Evolutionary conservation across 2,888 invertebrate genomes (phyloP), one percentile per base, ranked within the genome.

Genomic region (Caenorhabditis sp.): DNA sequence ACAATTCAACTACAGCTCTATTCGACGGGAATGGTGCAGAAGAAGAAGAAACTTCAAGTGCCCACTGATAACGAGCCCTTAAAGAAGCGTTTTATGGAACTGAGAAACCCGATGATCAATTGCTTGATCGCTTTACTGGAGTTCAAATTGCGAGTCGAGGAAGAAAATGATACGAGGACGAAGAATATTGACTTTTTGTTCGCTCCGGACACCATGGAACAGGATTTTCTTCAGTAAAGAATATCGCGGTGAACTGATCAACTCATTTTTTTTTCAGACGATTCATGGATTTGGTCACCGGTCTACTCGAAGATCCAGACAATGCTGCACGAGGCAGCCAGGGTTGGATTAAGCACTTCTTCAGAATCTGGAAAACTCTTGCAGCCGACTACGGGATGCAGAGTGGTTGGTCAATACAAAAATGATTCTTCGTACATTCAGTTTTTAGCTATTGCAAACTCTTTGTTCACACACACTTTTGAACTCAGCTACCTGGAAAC

Each of bases 381-480:
- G 44, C 68, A 5, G n/a, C 32, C 4, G 69, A 77, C 20, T 77
- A 37, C 20, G 6, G 6, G 18, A 55, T 77, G 77, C 1, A 47
- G n/a, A 44, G 51, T 11, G 11, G 71, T 71, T 24, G 15, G 40
- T 44, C n/a, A n/a, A n/a, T n/a, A n/a, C n/a, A n/a, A n/a, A n/a
- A n/a, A 4, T 40, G 18, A 2, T 2, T 28, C 18, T 9, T 2
- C 9, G 11, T 37, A n/a, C 35, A 24, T 53, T 0, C 2, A 28
- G 8, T 26, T 69, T 82, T 47, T 80, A 83, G 83, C 77, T n/a
- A 53, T 85, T 20, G 85, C 83, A 2, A 72, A 69, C 40, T 60
- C 74, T 9, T 47, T 87, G 18, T 71, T 87, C 51, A 76, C 76
- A 22, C 80, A 85, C 60, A 72, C 85, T 6, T 26, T 85, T 9